phyloP scores from a whole-genome alignment of 2,888 invertebrate species.

The Lacanobia oleracea region DNA sequence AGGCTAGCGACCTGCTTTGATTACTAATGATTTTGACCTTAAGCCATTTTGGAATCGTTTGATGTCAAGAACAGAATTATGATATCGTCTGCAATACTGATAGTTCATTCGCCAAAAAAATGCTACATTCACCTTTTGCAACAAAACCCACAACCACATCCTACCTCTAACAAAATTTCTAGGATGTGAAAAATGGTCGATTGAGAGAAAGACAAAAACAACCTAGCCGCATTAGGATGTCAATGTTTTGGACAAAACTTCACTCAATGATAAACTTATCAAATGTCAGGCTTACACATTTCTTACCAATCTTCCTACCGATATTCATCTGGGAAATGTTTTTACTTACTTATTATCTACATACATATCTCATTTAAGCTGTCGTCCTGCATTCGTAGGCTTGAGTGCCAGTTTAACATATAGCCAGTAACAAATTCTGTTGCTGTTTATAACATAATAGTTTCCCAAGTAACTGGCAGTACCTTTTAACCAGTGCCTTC shows the following conservation, averaged over 20 bases:
- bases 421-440: conserved; percentile 1
- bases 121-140: background rate
- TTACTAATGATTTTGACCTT: conserved; percentile 21
- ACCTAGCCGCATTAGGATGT: background rate
- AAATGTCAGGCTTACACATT: background rate
- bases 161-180: background rate
- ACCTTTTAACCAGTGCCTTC: conserved; percentile 13
- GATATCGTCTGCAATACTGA: conserved; percentile 4
- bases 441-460: conserved; percentile 26
- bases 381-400: background rate
- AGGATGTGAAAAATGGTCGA: background rate
- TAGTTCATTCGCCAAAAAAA: background rate
- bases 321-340: conserved; percentile 5
- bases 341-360: background rate
- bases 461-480: conserved; percentile 18
- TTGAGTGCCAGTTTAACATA: background rate
- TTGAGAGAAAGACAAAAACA: background rate
- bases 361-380: background rate
- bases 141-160: no score
- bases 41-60: background rate
- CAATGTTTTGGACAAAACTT: conserved; percentile 7
- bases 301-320: background rate
- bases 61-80: background rate
- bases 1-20: conserved; percentile 27
- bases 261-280: conserved; percentile 8